Evolutionary conservation across 2,888 invertebrate species (phyloP).

Genomic region (Habrosyne pyritoides): DNA sequence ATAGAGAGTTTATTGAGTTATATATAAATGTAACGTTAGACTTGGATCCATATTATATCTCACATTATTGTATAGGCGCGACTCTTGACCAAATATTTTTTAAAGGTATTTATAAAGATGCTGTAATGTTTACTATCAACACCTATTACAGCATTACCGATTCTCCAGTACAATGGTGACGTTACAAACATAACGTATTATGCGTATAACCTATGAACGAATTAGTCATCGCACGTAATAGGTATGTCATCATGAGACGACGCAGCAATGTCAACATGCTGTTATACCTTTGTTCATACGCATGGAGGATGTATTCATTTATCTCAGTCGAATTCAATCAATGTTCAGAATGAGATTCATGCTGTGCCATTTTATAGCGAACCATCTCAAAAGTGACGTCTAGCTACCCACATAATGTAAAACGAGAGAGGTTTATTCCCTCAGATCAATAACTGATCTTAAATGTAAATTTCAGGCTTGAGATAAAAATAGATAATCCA

Average conservation of each 20-base stretch:
- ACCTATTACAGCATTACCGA: no score
- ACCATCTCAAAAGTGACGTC: background rate
- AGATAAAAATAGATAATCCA: background rate
- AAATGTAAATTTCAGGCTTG: no score
- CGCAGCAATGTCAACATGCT: conserved; percentile 54
- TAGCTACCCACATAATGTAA: background rate
- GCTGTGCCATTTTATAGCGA: background rate
- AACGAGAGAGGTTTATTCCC: background rate
- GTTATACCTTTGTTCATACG: conserved; percentile 35
- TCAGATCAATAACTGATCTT: no score
- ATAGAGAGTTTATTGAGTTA: no score
- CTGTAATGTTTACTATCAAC: background rate
- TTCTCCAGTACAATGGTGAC: background rate
- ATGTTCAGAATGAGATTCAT: background rate
- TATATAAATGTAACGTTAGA: no score
- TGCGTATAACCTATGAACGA: conserved; percentile 6
- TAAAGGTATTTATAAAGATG: no score
- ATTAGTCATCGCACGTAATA: conserved; percentile 37
- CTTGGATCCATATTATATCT: no score
- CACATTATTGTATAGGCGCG: no score
- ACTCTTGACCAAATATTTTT: no score
- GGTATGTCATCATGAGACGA: conserved; percentile 37
- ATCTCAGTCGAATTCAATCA: background rate
- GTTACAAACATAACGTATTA: background rate
- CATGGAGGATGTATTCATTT: background rate